A percentile compares a stretch with the other conserved stretches of the same genome.
phyloP scores from a whole-genome alignment of 2,888 invertebrate genomes.

The Tortrix viridana region DNA sequence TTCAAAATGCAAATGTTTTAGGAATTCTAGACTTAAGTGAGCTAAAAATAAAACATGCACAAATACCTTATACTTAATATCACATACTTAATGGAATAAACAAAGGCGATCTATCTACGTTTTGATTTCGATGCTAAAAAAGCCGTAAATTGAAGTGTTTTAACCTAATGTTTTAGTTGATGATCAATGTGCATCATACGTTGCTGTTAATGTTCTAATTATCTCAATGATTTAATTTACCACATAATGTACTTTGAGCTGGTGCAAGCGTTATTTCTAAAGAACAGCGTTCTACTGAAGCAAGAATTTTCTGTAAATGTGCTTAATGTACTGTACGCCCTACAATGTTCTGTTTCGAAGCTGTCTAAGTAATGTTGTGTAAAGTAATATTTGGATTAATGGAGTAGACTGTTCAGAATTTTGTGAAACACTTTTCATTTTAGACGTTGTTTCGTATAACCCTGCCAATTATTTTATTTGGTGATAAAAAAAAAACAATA shows the following conservation, averaged over 20 bases:
- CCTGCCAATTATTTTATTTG: constrained; percentile 59
- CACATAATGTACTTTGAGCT: constrained; percentile 41
- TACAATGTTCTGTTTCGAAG: constrained; percentile 51
- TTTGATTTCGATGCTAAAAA: constrained; percentile 42
- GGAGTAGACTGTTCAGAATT: constrained; percentile 61
- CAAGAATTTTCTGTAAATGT: constrained; percentile 56
- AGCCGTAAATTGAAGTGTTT: constrained; percentile 47
- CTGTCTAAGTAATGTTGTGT: constrained; percentile 39
- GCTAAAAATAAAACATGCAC: constrained; percentile 34
- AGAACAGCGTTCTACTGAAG: constrained; percentile 57
- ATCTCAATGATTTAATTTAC: constrained; percentile 38
- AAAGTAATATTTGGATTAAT: constrained; percentile 41
- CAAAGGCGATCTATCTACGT: constrained; percentile 32
- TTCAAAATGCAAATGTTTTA: constrained; percentile 31
- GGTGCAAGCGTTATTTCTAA: constrained; percentile 47
- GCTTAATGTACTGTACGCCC: constrained; percentile 55
- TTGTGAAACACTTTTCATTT: constrained; percentile 67
- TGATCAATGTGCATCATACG: constrained; percentile 48
- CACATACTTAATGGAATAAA: constrained; percentile 30
- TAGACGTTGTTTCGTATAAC: constrained; percentile 56
- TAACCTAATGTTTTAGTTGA: constrained; percentile 47
- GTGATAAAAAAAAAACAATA: constrained; percentile 38
- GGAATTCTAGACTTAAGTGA: constrained; percentile 13
- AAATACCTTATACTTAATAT: constrained; percentile 21
- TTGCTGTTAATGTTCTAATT: constrained; percentile 49